These are phyloP conservation scores for Thera britannica DNA, from an alignment of 2,888 invertebrate species.

Conservation along the genomic window DNA sequence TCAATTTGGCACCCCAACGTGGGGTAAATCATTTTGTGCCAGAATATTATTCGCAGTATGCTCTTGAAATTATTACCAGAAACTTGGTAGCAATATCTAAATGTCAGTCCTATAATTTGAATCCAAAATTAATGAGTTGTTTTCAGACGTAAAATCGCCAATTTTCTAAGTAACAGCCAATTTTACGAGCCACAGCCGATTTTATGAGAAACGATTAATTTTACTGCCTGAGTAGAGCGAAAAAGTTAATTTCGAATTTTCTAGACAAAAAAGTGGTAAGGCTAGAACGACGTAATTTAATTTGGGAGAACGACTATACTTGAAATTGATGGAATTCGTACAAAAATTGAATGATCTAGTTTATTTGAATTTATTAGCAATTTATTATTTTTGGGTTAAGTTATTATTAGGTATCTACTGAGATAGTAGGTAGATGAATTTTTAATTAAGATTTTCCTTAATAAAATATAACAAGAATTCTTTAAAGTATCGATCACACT, in stretches of 20 bases:
- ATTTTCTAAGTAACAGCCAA: constrained; percentile 43
- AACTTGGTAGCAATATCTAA: neutral
- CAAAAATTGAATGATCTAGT: no score
- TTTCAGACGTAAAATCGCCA: constrained; percentile 32
- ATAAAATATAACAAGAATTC: no score
- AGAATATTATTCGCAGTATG: no score
- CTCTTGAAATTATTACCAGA: no score
- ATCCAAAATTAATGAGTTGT: constrained; percentile 29
- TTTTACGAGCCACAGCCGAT: constrained; percentile 40
- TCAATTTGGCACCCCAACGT: no score
- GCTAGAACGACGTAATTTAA: constrained; percentile 20
- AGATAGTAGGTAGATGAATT: no score
- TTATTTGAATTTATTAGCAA: no score
- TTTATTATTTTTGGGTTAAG: no score
- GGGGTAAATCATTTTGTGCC: no score
- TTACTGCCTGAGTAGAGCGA: constrained; percentile 34
- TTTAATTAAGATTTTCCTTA: no score
- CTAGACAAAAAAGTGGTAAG: constrained; percentile 22
- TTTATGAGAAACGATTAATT: constrained; percentile 41
- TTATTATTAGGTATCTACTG: no score
- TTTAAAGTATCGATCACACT: no score
- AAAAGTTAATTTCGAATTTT: constrained; percentile 28
- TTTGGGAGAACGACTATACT: constrained; percentile 1
- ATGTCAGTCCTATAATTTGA: constrained; percentile 16
- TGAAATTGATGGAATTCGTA: neutral